These are phyloP conservation scores for Ennomos quercinarius DNA, from an alignment of 2,888 invertebrate species.

Conservation along the genomic window DNA sequence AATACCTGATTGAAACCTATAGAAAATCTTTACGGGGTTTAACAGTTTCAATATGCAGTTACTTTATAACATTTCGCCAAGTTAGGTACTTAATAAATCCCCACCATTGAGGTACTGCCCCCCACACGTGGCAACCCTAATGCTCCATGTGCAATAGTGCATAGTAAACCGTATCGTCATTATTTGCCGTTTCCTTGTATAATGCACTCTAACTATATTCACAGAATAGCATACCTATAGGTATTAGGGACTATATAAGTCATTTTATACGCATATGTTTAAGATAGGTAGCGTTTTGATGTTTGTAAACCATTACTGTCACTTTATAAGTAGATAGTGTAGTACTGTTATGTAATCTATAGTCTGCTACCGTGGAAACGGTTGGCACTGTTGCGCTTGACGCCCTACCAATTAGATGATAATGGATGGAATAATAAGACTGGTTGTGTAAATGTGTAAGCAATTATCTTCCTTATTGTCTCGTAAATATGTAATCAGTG, in stretches of 20 bases:
- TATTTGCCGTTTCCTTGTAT: slow-evolving; percentile 1
- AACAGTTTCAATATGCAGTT: too few species aligned
- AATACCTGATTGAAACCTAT: too few species aligned
- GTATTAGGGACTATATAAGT: too few species aligned
- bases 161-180: slow-evolving; percentile 4
- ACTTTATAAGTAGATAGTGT: too few species aligned
- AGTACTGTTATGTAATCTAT: too few species aligned
- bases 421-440: neutral
- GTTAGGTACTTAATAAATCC: too few species aligned
- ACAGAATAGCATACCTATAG: too few species aligned
- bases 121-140: slow-evolving; percentile 1
- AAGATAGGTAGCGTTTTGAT: too few species aligned
- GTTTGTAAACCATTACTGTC: too few species aligned
- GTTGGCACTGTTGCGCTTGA: neutral
- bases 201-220: slow-evolving; percentile 5
- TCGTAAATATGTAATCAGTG: neutral
- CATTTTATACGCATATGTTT: too few species aligned
- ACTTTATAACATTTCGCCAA: neutral
- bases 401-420: neutral
- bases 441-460: neutral
- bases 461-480: neutral
- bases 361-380: neutral
- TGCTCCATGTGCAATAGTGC: slow-evolving; percentile 1
- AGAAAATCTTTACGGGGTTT: too few species aligned
- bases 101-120: too few species aligned